Base-by-base conservation (phyloP, 2,113 vertebrate species). In the Clarias gariepinus region DNA sequence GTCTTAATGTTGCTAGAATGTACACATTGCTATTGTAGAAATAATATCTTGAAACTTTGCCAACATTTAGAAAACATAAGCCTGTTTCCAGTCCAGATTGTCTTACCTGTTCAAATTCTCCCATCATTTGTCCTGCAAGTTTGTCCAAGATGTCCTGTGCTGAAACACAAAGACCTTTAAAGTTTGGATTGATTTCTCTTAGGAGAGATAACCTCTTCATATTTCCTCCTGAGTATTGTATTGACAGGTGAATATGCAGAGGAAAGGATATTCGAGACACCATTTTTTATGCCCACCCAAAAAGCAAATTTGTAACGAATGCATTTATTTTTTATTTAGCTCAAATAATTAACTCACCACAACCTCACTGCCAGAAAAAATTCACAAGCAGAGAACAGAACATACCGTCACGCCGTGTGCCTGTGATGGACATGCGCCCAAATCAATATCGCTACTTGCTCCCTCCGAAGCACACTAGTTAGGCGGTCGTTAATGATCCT, bases 51-150 rank as follows among this genome's bases (percentile, higher is more conserved):
- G 4, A 76, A 25, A 52, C 25, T 3, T 47, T 73, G 36, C 9
- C 1, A 41, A 41, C 18, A 3, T 21, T 21, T 18, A 7, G 15
- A 41, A 36, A 19, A 41, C 16, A 10, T 36, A 71, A 77, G 11
- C 19, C 10, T 21, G 11, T 13, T 8, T n/a, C 13, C 19, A 60
- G 63, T 33, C 4, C 2, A 53, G 2, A 33, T 28, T 55, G 57
- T 63, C 68, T 76, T 80, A 92, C 91, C 86, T 90, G 90, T 69
- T 73, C 57, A 63, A 94, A 91, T 85, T 94, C 90, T 25, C 87
- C 57, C 19, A 3, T 88, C 76, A 95, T 92, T 89, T 89, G 73
- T 0, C 0, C 18, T 23, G 84, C 90, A 86, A 21, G 61, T 68
- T 5, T 88, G 2, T 10, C 15, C 52, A 95, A 57, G 30, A 57